Percentiles rank a stretch among this genome's conserved stretches.
Conservation (phyloP, 2,797 vertebrate species). For the Gambelia wislizenii region DNA sequence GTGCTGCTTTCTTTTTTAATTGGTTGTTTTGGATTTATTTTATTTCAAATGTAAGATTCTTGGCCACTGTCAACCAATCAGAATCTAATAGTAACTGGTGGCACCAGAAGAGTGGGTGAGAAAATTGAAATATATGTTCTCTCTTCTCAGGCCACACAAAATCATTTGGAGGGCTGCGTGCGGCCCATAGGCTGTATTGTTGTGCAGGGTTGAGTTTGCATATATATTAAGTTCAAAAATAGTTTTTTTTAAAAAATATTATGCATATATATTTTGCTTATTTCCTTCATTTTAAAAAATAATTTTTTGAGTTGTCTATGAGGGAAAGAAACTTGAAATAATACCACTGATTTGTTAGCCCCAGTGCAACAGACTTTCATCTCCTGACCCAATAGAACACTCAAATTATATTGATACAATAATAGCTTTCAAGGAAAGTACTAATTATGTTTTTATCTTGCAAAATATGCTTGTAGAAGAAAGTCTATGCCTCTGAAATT, state of each 20-base stretch:
- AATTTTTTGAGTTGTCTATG: not conserved
- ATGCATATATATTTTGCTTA: not conserved
- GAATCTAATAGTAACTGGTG: too few relatives aligned
- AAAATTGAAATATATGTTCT: too few relatives aligned
- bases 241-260: slow-evolving; percentile 6
- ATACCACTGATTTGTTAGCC: not conserved
- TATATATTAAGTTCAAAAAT: not conserved
- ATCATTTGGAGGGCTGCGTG: too few relatives aligned
- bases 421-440: slow-evolving; percentile 22
- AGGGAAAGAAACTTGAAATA: not conserved
- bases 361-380: slow-evolving; percentile 23
- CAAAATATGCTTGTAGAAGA: not conserved
- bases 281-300: slow-evolving; percentile 20
- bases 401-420: slow-evolving; percentile 1
- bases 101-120: too few relatives aligned
- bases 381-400: slow-evolving; percentile 23
- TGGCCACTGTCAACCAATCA: too few relatives aligned
- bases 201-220: too few relatives aligned
- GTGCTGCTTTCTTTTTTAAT: too few relatives aligned
- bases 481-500: not conserved
- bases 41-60: too few relatives aligned
- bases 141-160: too few relatives aligned
- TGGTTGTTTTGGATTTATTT: too few relatives aligned
- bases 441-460: slow-evolving; percentile 15
- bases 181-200: too few relatives aligned